Base-by-base conservation (phyloP, 2,113 vertebrate genomes). In the Nerophis ophidion region DNA sequence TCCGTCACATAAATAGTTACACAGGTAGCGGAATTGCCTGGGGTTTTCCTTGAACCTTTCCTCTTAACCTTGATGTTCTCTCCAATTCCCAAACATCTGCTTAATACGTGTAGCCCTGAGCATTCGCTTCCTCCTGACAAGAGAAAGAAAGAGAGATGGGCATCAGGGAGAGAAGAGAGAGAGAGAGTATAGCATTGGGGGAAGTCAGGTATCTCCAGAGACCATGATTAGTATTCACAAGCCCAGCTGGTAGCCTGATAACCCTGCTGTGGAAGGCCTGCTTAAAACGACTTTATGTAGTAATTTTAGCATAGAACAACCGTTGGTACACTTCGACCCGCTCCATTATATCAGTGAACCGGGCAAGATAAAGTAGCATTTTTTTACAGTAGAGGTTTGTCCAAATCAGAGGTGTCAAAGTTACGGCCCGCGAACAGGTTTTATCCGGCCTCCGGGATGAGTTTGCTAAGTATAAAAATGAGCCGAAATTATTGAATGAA, bases 41-140 rank as follows among this genome's bases (percentile, higher is more conserved):
- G 56, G 83, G 74, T 77, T 69, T 71, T 69, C 44, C 2, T 35
- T 46, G 55, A 58, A 69, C 67, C 81, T 83, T 76, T 77, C 57
- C 67, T 82, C 81, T 85, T 84, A 86, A 84, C 81, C 81, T 85
- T 76, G 71, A 82, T 77, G 75, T 76, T 83, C 80, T 75, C 68
- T 70, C 50, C 70, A 75, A 75, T 77, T 83, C 71, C 66, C 73
- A 60, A 72, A 81, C 66, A 75, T 76, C 72, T 77, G 65, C 62
- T 75, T 62, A 83, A 84, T 80, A 72, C 61, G 35, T 86, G 77
- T 77, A 74, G 76, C 86, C 82, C 66, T 56, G 69, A 83, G 83
- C 81, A 19, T 47, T 73, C 73, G 57, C 75, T 72, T 76, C 71
- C 62, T 26, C 61, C 70, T 76, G 71, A 81, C 79, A 72, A 73